Conservation (phyloP, 2,888 invertebrate genomes). For the Nephrotoma appendiculata region DNA sequence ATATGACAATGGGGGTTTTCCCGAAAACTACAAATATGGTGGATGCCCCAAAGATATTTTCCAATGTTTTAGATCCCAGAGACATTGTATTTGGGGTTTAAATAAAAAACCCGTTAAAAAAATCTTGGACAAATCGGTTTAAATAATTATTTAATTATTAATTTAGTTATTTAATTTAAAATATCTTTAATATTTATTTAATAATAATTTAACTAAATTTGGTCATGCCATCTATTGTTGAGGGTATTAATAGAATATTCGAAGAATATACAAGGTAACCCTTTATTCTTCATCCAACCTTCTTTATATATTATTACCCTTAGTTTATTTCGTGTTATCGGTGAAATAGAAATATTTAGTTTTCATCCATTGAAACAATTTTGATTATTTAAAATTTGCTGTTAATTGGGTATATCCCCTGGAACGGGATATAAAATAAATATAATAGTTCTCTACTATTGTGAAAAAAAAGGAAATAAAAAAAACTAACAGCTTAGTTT, state of each 20-base stretch:
- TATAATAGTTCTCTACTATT: background rate
- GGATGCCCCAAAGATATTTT: too few species aligned
- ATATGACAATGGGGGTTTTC: too few species aligned
- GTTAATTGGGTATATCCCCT: background rate
- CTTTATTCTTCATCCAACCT: background rate
- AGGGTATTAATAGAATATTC: background rate
- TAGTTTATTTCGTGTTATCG: too few species aligned
- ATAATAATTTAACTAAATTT: background rate
- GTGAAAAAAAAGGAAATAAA: background rate
- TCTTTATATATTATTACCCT: background rate
- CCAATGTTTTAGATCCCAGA: too few species aligned
- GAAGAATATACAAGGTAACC: background rate
- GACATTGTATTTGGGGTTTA: too few species aligned
- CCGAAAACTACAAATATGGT: too few species aligned
- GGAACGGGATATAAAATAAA: background rate
- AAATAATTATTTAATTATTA: background rate
- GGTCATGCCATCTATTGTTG: background rate
- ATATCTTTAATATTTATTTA: too few species aligned
- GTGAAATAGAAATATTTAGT: background rate
- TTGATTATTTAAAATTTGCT: too few species aligned
- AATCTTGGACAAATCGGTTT: background rate
- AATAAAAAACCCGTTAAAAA: too few species aligned
- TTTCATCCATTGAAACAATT: background rate
- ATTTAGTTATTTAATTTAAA: too few species aligned
- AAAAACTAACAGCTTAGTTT: background rate